phyloP scores from a whole-genome alignment of 2,797 vertebrate species.

The Tamandua tetradactyla region DNA sequence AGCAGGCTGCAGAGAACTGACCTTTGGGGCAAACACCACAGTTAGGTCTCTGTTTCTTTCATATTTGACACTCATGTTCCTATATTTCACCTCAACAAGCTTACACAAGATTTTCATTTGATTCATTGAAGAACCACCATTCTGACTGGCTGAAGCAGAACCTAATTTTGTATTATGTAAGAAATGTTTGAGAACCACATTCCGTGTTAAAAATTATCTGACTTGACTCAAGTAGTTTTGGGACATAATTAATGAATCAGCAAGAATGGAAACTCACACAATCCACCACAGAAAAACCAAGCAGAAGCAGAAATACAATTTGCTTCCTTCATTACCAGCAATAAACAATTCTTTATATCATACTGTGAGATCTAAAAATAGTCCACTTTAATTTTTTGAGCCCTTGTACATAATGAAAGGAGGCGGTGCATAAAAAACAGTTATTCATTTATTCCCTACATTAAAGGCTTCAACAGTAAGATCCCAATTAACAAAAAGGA shows the following conservation, averaged over 20 bases:
- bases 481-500: conserved; percentile 79
- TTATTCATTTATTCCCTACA: conserved; percentile 74
- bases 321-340: conserved; percentile 65
- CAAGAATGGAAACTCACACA: neutral
- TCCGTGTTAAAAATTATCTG: neutral
- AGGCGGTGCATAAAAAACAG: conserved; percentile 68
- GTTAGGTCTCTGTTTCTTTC: accelerated
- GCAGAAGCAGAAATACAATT: conserved; percentile 54
- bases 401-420: conserved; percentile 68
- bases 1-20: neutral
- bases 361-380: conserved; percentile 75
- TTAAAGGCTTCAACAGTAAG: conserved; percentile 64
- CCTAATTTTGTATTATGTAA: neutral
- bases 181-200: neutral
- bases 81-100: neutral
- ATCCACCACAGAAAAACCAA: conserved; percentile 18
- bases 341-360: conserved; percentile 74
- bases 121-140: neutral
- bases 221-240: neutral
- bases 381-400: conserved; percentile 63
- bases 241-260: conserved; percentile 54
- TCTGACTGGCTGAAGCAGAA: neutral
- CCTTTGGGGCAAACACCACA: neutral
- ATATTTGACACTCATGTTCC: accelerated
- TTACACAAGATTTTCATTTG: neutral